A percentile compares a stretch with the other conserved stretches of the same genome.
Conservation (phyloP, 2,888 invertebrate genomes). For the Philhelius pedissequus region DNA sequence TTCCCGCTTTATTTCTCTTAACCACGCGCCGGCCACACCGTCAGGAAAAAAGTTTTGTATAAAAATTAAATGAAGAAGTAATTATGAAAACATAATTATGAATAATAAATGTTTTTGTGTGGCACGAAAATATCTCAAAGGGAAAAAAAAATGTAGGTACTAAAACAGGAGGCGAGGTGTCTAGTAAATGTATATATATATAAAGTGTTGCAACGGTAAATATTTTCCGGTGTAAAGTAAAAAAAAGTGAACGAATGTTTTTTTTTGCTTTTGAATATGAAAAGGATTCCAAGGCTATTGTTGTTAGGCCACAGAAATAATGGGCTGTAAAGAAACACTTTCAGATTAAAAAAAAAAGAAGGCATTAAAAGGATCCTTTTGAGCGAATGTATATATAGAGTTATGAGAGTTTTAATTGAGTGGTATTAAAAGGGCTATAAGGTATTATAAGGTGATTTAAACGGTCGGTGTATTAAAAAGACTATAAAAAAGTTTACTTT, state of each 20-base stretch:
- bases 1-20: background rate
- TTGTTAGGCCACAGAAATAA: background rate
- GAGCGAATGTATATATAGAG: background rate
- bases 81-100: conserved; percentile 60
- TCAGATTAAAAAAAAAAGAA: conserved; percentile 12
- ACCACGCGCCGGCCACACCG: too few species aligned
- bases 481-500: background rate
- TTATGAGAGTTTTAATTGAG: conserved; percentile 13
- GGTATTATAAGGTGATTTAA: background rate
- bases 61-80: conserved; percentile 42
- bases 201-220: conserved; percentile 8
- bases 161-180: background rate
- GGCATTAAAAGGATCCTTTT: background rate
- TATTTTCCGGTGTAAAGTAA: background rate
- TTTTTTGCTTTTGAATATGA: background rate
- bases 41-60: background rate
- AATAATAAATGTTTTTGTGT: conserved; percentile 25
- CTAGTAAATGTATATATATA: too few species aligned
- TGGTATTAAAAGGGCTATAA: background rate
- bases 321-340: conserved; percentile 11
- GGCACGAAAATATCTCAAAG: conserved; percentile 39
- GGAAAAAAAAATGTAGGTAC: background rate
- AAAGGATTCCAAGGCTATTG: background rate
- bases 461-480: background rate
- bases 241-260: background rate